Percentiles rank a stretch among this genome's conserved stretches.
Conservation (phyloP, 2,113 vertebrate species). For the Toxotes jaculatrix region DNA sequence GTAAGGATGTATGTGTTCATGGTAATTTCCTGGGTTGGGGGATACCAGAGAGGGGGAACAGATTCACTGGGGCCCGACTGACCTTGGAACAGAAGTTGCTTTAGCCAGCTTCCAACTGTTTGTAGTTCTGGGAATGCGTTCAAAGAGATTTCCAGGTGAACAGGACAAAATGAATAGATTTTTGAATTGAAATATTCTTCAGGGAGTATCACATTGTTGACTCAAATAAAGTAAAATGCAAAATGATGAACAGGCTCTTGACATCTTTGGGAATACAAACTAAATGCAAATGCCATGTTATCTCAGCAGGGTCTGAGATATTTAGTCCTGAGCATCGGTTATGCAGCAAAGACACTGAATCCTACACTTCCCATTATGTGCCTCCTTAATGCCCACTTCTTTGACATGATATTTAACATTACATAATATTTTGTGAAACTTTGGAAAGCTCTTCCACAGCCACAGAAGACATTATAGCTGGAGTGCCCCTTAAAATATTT, state of each 20-base stretch:
- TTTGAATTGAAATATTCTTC: constrained; percentile 20
- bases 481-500: neutral
- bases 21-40: constrained; percentile 46
- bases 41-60: constrained; percentile 6
- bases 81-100: constrained; percentile 48
- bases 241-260: neutral
- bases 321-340: neutral
- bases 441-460: neutral
- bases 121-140: constrained; percentile 52
- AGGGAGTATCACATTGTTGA: constrained; percentile 13
- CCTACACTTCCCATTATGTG: neutral
- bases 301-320: neutral
- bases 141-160: constrained; percentile 33
- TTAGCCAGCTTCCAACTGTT: constrained; percentile 45
- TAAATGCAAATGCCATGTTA: neutral
- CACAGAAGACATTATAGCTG: no score
- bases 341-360: neutral
- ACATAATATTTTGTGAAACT: neutral
- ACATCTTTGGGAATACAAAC: neutral
- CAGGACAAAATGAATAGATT: constrained; percentile 21
- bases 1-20: constrained; percentile 39
- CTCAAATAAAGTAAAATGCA: constrained; percentile 13
- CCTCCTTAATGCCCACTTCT: neutral
- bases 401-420: neutral
- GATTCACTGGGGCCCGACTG: constrained; percentile 27